Evolutionary conservation across 2,888 invertebrate species (phyloP), one percentile per base, ranked within the genome.

Genomic region (Pyrochroa serraticornis): DNA sequence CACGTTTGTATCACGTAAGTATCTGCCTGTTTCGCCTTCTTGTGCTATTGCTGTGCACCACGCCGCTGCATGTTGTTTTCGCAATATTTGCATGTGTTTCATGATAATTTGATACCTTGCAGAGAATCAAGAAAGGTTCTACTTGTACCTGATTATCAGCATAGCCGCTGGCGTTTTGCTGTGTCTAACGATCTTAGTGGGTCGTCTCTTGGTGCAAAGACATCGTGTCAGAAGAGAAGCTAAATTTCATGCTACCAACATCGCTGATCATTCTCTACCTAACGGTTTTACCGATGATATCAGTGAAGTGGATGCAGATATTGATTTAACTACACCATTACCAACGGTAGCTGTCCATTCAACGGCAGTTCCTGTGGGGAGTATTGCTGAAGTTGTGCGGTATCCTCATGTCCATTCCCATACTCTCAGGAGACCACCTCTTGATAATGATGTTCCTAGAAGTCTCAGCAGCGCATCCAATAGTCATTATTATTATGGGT

Each of bases 211-310:
- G 47, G 81, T 91, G 66, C 87, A 87, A 71, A 85, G 87, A 56
- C 85, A 86, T 67, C 83, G 84, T 44, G 80, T 83, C 30, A 84
- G 85, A 62, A 84, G 85, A 58, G 87, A 84, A 13, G 80, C 86
- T 13, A 89, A 90, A 79, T 89, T 89, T 58, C 84, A 84, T 64
- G 84, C 86, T 13, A 86, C 87, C 46, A 84, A 86, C 58, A 85
- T 89, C 45, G 88, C 89, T 61, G 89, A 90, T 60, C 89, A 91
- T 39, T 86, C 91, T 66, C 82, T 91, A 55, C 90, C 91, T 8
- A 90, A 91, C 75, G 91, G 91, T 55, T 92, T 93, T 80, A 88
- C 88, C 68, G 93, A 93, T 80, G 92, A 92, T 78, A 90, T 93
- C 79, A 92, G 92, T 69, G 93, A 93, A 80, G 87, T 91, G 37